Conservation (phyloP, 2,113 vertebrate species). For the Crotalus horridus region DNA sequence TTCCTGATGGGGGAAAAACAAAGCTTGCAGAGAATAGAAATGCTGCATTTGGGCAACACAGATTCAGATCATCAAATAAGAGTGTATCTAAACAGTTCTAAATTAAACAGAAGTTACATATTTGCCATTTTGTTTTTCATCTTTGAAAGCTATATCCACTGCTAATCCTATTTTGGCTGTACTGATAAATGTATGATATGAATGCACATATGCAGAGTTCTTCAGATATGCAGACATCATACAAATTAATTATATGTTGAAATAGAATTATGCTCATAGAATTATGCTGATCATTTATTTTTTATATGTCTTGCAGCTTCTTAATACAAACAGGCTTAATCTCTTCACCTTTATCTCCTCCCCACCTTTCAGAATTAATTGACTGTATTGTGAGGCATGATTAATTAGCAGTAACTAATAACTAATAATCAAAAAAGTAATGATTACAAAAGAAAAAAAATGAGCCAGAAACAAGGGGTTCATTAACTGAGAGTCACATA, state of each 20-base stretch:
- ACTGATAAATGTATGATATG: background rate
- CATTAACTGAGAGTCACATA: background rate
- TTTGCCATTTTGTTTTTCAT: too few species aligned
- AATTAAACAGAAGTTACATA: too few species aligned
- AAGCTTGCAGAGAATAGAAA: too few species aligned
- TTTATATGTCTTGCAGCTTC: background rate
- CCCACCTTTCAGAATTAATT: background rate
- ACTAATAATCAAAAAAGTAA: background rate
- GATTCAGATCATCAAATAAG: too few species aligned
- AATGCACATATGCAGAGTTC: background rate
- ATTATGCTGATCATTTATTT: background rate
- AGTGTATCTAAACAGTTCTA: too few species aligned
- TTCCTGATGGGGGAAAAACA: too few species aligned
- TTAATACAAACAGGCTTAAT: conserved; percentile 10
- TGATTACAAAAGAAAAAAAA: background rate
- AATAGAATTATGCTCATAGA: background rate
- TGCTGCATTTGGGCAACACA: too few species aligned
- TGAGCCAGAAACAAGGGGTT: background rate
- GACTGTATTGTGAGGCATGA: conserved; percentile 24
- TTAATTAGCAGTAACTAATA: conserved; percentile 24
- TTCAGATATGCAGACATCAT: background rate
- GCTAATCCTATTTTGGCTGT: background rate
- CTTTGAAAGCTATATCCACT: too few species aligned
- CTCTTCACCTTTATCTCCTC: background rate
- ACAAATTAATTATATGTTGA: background rate